Evolutionary conservation across 2,113 vertebrate species (phyloP), one percentile per base, ranked within the genome.

Genomic region (Atrichornis clamosus): DNA sequence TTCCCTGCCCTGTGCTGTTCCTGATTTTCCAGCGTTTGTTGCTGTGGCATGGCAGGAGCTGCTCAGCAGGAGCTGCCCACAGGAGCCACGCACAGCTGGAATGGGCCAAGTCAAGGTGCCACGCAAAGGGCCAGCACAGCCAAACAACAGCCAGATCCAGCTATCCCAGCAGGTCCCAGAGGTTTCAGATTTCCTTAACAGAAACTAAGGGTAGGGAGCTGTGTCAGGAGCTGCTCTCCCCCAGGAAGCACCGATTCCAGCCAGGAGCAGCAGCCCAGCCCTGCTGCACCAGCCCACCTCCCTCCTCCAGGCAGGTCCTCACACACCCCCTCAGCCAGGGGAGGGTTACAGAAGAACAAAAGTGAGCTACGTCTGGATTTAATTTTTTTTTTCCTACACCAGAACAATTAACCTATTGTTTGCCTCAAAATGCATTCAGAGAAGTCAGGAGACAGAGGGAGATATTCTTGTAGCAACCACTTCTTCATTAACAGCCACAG

Each of bases 21-120:
- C 87, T 93, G 92, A 46, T 90, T 89, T 91, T 63, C 68, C 83
- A 59, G 84, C 47, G 35, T 94, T 94, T 96, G 73, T 83, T 64
- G 46, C 81, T 39, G 8, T 33, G 92, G 96, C 83, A 78, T 52
- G 15, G 21, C 65, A 93, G 89, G 67, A 87, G 93, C 92, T 72
- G 20, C 84, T n/a, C 16, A 2, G 27, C 72, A 47, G 69, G 11
- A 59, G 41, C 59, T 84, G 60, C 90, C 53, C 49, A 42, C 21
- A 44, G 79, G 74, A 64, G 84, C 58, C 68, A 22, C 6, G 0
- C 55, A 13, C 2, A 4, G 84, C 80, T 85, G 60, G 4, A 3
- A 83, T 4, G 47, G 74, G n/a, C 27, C 81, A 73, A 69, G 80
- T 7, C 65, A 85, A 84, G 89, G 16, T 89, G 95, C 87, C 84